These are phyloP conservation scores for Catocala nupta DNA, from an alignment of 2,888 invertebrate genomes.

Conservation along the genomic window DNA sequence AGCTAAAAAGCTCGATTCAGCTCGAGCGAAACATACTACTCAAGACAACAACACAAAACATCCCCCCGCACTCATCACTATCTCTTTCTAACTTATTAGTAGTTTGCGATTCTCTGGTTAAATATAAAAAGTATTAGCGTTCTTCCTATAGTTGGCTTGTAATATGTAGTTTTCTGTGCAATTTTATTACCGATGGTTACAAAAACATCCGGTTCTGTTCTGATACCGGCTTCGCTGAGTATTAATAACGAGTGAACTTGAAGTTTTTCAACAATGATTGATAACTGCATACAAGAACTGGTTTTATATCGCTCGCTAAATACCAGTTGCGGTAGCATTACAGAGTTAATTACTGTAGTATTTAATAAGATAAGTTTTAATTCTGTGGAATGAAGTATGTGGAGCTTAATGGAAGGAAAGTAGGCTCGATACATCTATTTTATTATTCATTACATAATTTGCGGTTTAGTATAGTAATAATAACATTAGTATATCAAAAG, in stretches of 20 bases:
- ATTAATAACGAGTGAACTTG: slow-evolving; percentile 34
- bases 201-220: slow-evolving; percentile 28
- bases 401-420: slow-evolving; percentile 1
- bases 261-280: slow-evolving; percentile 52
- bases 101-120: background rate
- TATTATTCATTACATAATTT: no score
- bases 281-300: slow-evolving; percentile 47
- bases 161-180: slow-evolving; percentile 28
- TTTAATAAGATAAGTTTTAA: slow-evolving; percentile 28
- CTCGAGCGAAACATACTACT: slow-evolving; percentile 29
- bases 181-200: slow-evolving; percentile 29
- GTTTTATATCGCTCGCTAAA: slow-evolving; percentile 36
- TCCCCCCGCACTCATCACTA: background rate
- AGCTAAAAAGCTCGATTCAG: slow-evolving; percentile 46
- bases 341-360: slow-evolving; percentile 33
- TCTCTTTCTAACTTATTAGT: slow-evolving; percentile 8
- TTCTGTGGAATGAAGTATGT: slow-evolving; percentile 23
- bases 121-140: background rate
- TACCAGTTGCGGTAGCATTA: slow-evolving; percentile 36
- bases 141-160: slow-evolving; percentile 3
- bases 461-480: no score
- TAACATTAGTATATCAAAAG: no score
- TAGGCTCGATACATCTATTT: background rate
- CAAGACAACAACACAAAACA: slow-evolving; percentile 3
- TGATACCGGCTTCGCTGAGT: slow-evolving; percentile 17